These are phyloP conservation scores for Hepsetus odoe DNA, from an alignment of 2,113 vertebrate genomes.

Conservation along the genomic window DNA sequence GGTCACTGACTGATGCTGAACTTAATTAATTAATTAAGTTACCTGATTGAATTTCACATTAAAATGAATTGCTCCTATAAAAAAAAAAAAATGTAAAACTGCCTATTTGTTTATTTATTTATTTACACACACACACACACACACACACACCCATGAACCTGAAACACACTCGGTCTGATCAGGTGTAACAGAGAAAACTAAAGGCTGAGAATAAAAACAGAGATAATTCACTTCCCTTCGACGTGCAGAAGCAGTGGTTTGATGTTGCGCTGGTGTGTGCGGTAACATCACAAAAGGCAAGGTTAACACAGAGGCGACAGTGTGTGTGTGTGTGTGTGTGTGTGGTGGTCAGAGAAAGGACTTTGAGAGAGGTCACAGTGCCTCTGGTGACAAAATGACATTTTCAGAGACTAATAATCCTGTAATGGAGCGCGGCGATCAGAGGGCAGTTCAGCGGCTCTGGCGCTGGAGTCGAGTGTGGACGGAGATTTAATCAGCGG, in stretches of 20 bases:
- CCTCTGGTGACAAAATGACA: constrained; percentile 68
- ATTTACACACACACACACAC: constrained; percentile 48
- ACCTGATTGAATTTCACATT: too few species aligned
- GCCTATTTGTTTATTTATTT: too few species aligned
- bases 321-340: too few species aligned
- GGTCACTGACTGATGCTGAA: too few species aligned
- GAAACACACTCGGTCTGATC: constrained; percentile 56
- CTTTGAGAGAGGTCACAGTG: constrained; percentile 55
- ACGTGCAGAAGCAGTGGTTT: background rate
- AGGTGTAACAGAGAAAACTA: constrained; percentile 67
- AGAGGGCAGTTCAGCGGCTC: constrained; percentile 54
- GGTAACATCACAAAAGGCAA: constrained; percentile 43
- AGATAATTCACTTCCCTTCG: background rate
- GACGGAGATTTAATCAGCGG: constrained; percentile 63
- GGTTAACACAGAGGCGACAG: background rate
- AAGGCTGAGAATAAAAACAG: constrained; percentile 22
- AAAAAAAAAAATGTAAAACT: too few species aligned
- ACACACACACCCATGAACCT: background rate
- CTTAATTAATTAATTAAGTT: too few species aligned
- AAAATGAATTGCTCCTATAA: too few species aligned
- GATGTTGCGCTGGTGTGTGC: background rate
- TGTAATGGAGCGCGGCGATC: constrained; percentile 74
- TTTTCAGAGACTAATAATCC: constrained; percentile 73
- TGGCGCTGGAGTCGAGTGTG: constrained; percentile 52
- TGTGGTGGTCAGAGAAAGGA: constrained; percentile 41